These are phyloP conservation scores for Sarcophaga rosellei DNA, from an alignment of 2,888 invertebrate genomes.

Conservation along the genomic window DNA sequence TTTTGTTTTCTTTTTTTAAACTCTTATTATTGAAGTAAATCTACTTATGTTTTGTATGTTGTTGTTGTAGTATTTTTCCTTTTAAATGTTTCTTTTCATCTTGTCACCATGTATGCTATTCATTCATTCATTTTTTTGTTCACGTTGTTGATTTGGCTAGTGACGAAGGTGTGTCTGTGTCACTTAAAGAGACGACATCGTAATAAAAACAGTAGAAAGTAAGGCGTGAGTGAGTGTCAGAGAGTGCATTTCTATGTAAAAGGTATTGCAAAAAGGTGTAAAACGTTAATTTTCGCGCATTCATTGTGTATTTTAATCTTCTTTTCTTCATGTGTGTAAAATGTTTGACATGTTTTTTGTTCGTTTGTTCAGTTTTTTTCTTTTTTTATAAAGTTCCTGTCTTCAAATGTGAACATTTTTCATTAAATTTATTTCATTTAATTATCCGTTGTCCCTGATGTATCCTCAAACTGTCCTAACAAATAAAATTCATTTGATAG, in stretches of 20 bases:
- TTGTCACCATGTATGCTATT: conserved; percentile 5
- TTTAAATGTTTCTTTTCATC: conserved; percentile 18
- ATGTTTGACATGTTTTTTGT: conserved; percentile 14
- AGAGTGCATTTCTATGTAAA: not conserved
- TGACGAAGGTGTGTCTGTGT: conserved; percentile 58
- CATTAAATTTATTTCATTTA: conserved; percentile 43
- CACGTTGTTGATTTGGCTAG: conserved; percentile 35
- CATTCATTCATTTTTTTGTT: conserved; percentile 42
- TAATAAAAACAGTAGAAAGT: conserved; percentile 14
- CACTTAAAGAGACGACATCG: conserved; percentile 58
- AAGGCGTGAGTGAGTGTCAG: conserved; percentile 37
- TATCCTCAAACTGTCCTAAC: conserved; percentile 57
- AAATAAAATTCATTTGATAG: conserved; percentile 43
- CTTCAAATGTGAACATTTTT: conserved; percentile 55
- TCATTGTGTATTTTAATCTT: conserved; percentile 54
- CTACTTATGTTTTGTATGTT: conserved; percentile 60
- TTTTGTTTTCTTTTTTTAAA: conserved; percentile 11
- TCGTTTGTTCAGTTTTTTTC: not conserved
- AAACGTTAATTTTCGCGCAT: conserved; percentile 61
- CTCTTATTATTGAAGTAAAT: conserved; percentile 62
- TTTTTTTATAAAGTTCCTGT: conserved; percentile 1
- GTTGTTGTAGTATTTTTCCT: conserved; percentile 33
- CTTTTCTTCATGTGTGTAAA: conserved; percentile 40
- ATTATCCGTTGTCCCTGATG: conserved; percentile 37
- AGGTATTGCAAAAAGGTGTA: conserved; percentile 50